Evolutionary conservation across 2,797 vertebrate genomes (phyloP), one percentile per base, ranked within the genome.

Genomic region (Hippopotamyrus pictus): DNA sequence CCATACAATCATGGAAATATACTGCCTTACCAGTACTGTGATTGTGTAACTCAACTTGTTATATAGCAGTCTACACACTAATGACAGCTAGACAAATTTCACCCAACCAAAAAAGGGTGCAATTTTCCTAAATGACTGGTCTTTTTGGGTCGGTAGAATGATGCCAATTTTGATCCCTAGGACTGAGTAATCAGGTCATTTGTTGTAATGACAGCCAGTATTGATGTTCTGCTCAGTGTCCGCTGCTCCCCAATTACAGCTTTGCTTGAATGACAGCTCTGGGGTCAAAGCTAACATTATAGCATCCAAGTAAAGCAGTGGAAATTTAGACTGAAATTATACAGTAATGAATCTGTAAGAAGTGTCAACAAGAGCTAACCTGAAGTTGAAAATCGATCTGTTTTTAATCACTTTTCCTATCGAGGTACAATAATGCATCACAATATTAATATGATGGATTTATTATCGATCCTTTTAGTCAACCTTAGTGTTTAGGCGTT

Each of bases 101-200:
- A 87, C 82, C 87, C 41, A 25, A 22, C 65, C 51, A 62, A 89
- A 88, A 91, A 90, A 90, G 83, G 88, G 86, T 90, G 86, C 90
- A 92, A 92, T 92, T 92, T 91, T 89, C 89, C 65, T 91, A 91
- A 92, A 91, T 91, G 89, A 89, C 82, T 73, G 79, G 89, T 88
- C 87, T 88, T 22, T 76, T 53, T 51, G 19, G 82, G 87, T 88
- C 14, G 9, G 89, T 83, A 57, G 86, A 90, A 88, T 29, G 54
- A n/a, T 51, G 89, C 29, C 88, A 90, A 90, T 90, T 92, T 89
- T 89, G 88, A 91, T 89, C 57, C 37, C 88, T 88, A 89, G 88
- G 91, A 91, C 90, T 89, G 88, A 88, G 90, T 91, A 92, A 96
- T 96, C 95, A 96, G 95, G 95, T 96, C 94, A 96, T 96, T 96